phyloP scores from a whole-genome alignment of 2,888 invertebrate species.

The Lasioglossum villosulum region DNA sequence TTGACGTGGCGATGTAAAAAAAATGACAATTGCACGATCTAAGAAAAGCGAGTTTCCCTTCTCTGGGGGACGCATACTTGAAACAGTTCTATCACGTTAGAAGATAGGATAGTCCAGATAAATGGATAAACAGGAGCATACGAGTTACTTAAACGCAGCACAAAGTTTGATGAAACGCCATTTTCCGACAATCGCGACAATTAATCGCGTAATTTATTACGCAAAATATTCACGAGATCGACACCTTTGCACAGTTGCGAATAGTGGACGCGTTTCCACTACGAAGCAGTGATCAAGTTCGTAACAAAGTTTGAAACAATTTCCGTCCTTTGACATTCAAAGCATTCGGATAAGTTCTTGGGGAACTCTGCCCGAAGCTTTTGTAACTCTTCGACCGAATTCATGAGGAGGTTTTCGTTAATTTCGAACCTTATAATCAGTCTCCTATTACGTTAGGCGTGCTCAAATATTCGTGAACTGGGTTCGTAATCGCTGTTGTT shows the following conservation, averaged over 20 bases:
- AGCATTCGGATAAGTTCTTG: conserved; percentile 11
- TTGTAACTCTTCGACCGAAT: neutral
- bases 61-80: too few species aligned
- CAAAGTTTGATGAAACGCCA: neutral
- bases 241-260: neutral
- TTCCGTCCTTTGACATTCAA: conserved; percentile 39
- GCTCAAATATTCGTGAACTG: neutral
- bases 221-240: neutral
- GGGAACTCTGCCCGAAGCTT: neutral
- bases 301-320: conserved; percentile 42
- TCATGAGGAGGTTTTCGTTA: neutral
- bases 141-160: neutral
- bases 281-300: conserved; percentile 24
- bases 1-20: neutral
- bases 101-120: neutral
- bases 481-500: neutral
- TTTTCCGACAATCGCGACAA: neutral
- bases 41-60: too few species aligned
- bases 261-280: neutral
- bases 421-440: neutral
- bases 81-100: neutral
- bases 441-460: neutral
- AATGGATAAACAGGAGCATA: neutral
- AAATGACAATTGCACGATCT: too few species aligned
- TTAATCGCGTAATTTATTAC: neutral